Evolutionary conservation across 2,113 vertebrate species (phyloP).

Genomic region (Thermophis baileyi): DNA sequence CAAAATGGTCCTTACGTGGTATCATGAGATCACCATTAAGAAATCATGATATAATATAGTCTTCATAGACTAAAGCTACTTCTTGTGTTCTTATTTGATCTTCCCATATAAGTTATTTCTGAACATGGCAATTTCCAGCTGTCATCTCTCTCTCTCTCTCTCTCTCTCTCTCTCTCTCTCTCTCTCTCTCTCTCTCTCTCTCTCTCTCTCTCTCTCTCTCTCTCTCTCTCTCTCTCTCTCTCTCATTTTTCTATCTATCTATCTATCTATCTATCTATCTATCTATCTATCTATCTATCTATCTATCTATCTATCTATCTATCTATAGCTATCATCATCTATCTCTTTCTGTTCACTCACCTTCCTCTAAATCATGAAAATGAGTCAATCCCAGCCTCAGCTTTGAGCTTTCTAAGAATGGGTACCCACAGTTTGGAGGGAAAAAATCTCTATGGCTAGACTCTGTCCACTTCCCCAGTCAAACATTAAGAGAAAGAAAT

Average conservation of each 20-base stretch:
- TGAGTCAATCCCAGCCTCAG: not conserved
- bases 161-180: too few relatives aligned
- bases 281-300: too few relatives aligned
- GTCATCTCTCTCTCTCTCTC: not conserved
- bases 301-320: too few relatives aligned
- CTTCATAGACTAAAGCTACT: slow-evolving; percentile 51
- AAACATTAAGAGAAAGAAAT: not conserved
- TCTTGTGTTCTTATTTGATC: slow-evolving; percentile 34
- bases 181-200: too few relatives aligned
- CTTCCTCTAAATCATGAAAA: not conserved
- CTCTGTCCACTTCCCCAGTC: not conserved
- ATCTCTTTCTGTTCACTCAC: not conserved
- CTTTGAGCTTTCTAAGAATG: not conserved
- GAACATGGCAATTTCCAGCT: not conserved
- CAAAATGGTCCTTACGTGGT: not conserved
- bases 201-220: not conserved
- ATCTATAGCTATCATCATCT: not conserved
- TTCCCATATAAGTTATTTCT: slow-evolving; percentile 18
- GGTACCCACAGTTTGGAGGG: not conserved
- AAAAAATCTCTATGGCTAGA: not conserved
- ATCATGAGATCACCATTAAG: not conserved
- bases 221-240: too few relatives aligned
- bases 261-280: too few relatives aligned
- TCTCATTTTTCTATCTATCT: too few relatives aligned
- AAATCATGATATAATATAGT: slow-evolving; percentile 22